Evolutionary conservation across 2,888 invertebrate genomes (phyloP).

Genomic region (Euplagia quadripunctaria): DNA sequence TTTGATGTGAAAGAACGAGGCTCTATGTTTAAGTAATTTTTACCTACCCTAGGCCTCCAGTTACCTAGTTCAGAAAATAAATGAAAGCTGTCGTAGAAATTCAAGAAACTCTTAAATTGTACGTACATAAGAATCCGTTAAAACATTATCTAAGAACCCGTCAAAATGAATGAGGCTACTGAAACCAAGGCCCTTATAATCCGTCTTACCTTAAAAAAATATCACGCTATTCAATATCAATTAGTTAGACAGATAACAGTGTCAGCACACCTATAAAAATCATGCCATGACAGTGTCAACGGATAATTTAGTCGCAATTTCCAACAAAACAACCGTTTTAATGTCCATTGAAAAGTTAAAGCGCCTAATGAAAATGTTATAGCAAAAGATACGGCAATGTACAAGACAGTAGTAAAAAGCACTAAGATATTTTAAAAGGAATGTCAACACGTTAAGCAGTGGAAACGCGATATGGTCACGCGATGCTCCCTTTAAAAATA

Average conservation of each 20-base stretch:
- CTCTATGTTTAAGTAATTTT: background rate
- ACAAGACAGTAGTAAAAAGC: constrained; percentile 43
- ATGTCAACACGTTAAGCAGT: constrained; percentile 54
- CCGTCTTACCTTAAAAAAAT: constrained; percentile 55
- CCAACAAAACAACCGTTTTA: constrained; percentile 37
- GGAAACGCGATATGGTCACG: constrained; percentile 56
- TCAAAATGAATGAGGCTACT: constrained; percentile 30
- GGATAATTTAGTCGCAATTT: constrained; percentile 32
- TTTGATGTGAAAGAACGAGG: background rate
- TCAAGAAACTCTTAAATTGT: background rate
- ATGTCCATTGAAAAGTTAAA: constrained; percentile 46
- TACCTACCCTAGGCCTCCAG: background rate
- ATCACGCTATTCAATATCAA: constrained; percentile 70
- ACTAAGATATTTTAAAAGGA: constrained; percentile 55
- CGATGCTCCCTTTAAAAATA: constrained; percentile 31
- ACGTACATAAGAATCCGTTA: constrained; percentile 3
- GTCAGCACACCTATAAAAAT: constrained; percentile 67
- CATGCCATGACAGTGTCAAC: constrained; percentile 46
- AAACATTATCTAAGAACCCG: constrained; percentile 28
- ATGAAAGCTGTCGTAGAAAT: constrained; percentile 2
- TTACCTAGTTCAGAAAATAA: background rate
- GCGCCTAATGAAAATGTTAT: constrained; percentile 47
- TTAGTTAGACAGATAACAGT: constrained; percentile 72
- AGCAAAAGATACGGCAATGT: constrained; percentile 60
- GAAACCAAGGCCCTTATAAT: constrained; percentile 37